These are phyloP conservation scores for Prolemur simus DNA, from an alignment of 2,113 vertebrate species.

Conservation along the genomic window DNA sequence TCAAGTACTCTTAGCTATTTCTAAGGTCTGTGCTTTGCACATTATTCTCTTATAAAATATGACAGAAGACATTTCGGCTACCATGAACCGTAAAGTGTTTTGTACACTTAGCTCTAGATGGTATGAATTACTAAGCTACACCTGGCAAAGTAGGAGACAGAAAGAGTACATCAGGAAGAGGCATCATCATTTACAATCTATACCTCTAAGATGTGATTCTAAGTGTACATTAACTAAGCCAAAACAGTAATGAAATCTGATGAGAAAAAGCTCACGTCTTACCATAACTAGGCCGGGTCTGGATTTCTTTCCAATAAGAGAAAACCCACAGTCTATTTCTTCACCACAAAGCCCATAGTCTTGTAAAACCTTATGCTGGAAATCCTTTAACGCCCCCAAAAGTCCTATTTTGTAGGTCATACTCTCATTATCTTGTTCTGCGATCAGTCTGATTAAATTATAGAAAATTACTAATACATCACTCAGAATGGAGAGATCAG, in stretches of 20 bases:
- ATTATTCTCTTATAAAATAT: constrained; percentile 57
- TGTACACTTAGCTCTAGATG: neutral
- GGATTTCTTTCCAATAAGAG: constrained; percentile 47
- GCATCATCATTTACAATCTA: constrained; percentile 38
- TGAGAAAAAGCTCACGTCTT: neutral
- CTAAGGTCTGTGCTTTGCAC: constrained; percentile 3
- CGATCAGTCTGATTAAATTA: constrained; percentile 86
- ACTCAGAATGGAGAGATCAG: constrained; percentile 78
- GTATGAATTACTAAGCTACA: neutral
- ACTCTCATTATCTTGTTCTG: constrained; percentile 85
- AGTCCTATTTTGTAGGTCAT: constrained; percentile 84
- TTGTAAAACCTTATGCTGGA: constrained; percentile 76
- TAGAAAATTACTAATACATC: constrained; percentile 85
- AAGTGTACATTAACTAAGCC: constrained; percentile 19
- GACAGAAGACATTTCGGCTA: constrained; percentile 37
- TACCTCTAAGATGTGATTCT: neutral
- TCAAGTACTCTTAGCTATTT: neutral
- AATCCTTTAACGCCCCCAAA: constrained; percentile 80
- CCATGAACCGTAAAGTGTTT: neutral
- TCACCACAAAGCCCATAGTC: constrained; percentile 70
- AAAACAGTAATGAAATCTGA: constrained; percentile 52
- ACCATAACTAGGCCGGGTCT: constrained; percentile 55
- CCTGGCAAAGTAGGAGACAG: constrained; percentile 44
- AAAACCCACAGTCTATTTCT: constrained; percentile 35
- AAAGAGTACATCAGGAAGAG: neutral